phyloP scores from a whole-genome alignment of 2,888 invertebrate species.

The Parnassius smintheus region DNA sequence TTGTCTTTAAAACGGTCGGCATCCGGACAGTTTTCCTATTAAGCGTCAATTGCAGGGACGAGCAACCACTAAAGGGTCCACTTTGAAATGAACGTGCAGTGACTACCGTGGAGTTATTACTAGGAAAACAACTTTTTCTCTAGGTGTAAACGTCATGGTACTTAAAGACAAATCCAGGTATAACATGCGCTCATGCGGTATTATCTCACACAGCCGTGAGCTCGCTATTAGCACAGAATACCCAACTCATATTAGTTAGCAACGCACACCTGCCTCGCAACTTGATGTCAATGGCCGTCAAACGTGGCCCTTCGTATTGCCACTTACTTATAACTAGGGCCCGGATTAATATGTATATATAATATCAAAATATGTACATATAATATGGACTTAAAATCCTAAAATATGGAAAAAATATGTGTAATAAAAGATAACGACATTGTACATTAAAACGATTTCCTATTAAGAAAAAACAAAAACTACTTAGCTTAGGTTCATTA shows the following conservation, averaged over 20 bases:
- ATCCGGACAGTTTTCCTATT: slow-evolving; percentile 22
- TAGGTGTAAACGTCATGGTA: slow-evolving; percentile 6
- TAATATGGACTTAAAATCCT: too few relatives aligned
- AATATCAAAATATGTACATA: too few relatives aligned
- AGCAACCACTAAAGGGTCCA: slow-evolving; percentile 14
- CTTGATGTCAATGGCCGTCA: slow-evolving; percentile 76
- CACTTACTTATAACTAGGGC: slow-evolving; percentile 38
- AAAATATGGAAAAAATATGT: too few relatives aligned
- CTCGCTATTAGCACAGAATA: slow-evolving; percentile 40
- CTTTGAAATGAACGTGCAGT: slow-evolving; percentile 18
- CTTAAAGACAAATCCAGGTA: slow-evolving; percentile 24
- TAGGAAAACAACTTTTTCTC: slow-evolving; percentile 13
- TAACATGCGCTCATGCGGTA: slow-evolving; percentile 14
- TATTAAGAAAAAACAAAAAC: too few relatives aligned
- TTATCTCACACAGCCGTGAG: slow-evolving; percentile 36
- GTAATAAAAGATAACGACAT: too few relatives aligned
- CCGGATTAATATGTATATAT: too few relatives aligned
- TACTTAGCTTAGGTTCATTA: too few relatives aligned
- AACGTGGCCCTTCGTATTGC: slow-evolving; percentile 48
- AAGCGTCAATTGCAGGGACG: slow-evolving; percentile 21
- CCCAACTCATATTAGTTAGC: slow-evolving; percentile 34
- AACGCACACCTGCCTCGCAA: slow-evolving; percentile 60
- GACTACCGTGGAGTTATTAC: slow-evolving; percentile 8
- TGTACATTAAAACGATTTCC: too few relatives aligned
- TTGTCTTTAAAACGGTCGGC: slow-evolving; percentile 20